phyloP scores from a whole-genome alignment of 1,140 invertebrate species.

The Amphibalanus amphitrite region DNA sequence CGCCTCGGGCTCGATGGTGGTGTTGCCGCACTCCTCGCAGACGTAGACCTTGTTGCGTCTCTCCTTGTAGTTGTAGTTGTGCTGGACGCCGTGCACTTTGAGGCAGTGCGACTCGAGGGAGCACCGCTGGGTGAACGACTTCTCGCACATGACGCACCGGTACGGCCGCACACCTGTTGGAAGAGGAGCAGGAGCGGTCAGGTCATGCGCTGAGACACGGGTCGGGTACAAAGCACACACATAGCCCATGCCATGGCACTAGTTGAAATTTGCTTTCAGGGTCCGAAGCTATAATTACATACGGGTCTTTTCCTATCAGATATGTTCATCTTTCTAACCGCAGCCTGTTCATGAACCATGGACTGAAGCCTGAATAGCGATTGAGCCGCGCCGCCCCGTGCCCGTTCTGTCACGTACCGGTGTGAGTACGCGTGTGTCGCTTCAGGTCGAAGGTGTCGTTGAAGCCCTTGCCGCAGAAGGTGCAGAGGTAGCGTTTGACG shows the following conservation, averaged over 20 bases:
- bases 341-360: too few species aligned
- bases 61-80: slow-evolving; percentile 95
- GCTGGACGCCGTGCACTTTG: slow-evolving; percentile 95
- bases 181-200: too few species aligned
- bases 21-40: slow-evolving; percentile 98
- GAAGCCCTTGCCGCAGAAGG: slow-evolving; percentile 98
- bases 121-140: slow-evolving; percentile 99
- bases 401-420: slow-evolving; percentile 51
- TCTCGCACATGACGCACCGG: slow-evolving; percentile 95
- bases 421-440: slow-evolving; percentile 95
- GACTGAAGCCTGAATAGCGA: too few species aligned
- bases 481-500: slow-evolving; percentile 94
- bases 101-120: slow-evolving; percentile 95
- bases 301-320: too few species aligned
- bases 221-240: too few species aligned
- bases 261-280: too few species aligned
- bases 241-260: too few species aligned
- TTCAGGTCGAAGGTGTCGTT: slow-evolving; percentile 99
- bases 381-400: too few species aligned
- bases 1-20: slow-evolving; percentile 84
- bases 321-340: too few species aligned
- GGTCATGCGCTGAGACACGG: too few species aligned
- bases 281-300: too few species aligned
- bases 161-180: slow-evolving; percentile 80
- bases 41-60: slow-evolving; percentile 94